Conservation (phyloP, 2,797 vertebrate genomes). For the Sebastes baramenuke region DNA sequence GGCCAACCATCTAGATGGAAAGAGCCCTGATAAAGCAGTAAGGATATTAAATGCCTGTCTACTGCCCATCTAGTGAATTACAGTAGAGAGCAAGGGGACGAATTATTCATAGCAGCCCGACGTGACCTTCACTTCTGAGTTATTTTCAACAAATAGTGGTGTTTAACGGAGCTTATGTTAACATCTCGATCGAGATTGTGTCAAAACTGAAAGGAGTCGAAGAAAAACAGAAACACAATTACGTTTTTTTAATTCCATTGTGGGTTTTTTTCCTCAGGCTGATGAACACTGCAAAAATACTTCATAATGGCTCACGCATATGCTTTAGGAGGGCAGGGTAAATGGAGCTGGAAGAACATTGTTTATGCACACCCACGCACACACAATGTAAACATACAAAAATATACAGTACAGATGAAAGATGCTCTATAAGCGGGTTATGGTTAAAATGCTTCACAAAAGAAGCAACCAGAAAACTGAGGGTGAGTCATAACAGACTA, state of each 20-base stretch:
- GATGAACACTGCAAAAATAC: constrained; percentile 6
- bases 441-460: background rate
- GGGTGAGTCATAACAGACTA: constrained; percentile 17
- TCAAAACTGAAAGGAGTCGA: constrained; percentile 6
- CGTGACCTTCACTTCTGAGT: constrained; percentile 14
- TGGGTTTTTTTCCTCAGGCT: constrained; percentile 25
- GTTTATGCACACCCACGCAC: background rate
- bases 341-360: background rate
- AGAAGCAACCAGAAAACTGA: background rate
- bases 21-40: constrained; percentile 39
- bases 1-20: constrained; percentile 37
- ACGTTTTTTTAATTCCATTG: constrained; percentile 3
- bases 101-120: constrained; percentile 20
- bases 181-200: constrained; percentile 17
- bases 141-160: constrained; percentile 33
- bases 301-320: constrained; percentile 3
- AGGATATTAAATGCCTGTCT: constrained; percentile 54
- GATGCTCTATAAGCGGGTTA: background rate
- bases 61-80: constrained; percentile 45
- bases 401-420: background rate
- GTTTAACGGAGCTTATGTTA: constrained; percentile 25
- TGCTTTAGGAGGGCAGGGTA: background rate
- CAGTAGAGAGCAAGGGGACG: constrained; percentile 21
- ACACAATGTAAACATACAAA: constrained; percentile 6
- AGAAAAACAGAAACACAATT: constrained; percentile 21